Conservation (phyloP, 2,888 invertebrate species). For the Hydrotaea cyrtoneurina region DNA sequence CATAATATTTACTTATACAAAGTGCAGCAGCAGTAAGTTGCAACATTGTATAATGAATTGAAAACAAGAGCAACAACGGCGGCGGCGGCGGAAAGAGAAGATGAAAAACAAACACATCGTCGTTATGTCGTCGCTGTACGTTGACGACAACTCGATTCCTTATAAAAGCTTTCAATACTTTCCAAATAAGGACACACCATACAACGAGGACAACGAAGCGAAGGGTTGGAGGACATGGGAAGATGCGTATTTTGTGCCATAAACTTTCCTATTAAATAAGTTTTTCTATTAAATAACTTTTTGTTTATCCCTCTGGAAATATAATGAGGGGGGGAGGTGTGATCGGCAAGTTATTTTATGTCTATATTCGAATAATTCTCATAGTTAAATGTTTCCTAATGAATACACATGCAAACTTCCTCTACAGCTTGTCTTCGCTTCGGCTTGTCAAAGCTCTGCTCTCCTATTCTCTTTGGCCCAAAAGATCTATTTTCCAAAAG, state of each 20-base stretch:
- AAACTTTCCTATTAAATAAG: conserved; percentile 48
- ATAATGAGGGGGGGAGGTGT: background rate
- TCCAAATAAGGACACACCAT: conserved; percentile 47
- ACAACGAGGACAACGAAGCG: conserved; percentile 17
- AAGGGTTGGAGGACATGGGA: background rate
- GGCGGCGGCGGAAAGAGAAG: conserved; percentile 9
- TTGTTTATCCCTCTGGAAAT: conserved; percentile 17
- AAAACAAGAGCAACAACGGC: background rate
- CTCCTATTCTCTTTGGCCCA: too few species aligned
- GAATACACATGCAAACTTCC: too few species aligned
- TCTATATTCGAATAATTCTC: too few species aligned
- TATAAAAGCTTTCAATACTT: conserved; percentile 59
- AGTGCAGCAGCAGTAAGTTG: conserved; percentile 29
- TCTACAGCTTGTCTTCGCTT: too few species aligned
- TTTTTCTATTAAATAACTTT: conserved; percentile 43
- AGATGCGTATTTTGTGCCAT: conserved; percentile 7
- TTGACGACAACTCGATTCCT: conserved; percentile 45
- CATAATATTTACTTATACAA: background rate
- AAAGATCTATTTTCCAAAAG: too few species aligned
- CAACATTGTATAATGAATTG: conserved; percentile 47
- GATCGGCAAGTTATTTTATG: too few species aligned
- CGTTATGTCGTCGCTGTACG: conserved; percentile 22
- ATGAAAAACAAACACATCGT: conserved; percentile 14
- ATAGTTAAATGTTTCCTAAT: too few species aligned
- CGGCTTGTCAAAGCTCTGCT: too few species aligned